Evolutionary conservation across 2,113 vertebrate species (phyloP).

Genomic region (Rhegmatorhina hoffmannsi): DNA sequence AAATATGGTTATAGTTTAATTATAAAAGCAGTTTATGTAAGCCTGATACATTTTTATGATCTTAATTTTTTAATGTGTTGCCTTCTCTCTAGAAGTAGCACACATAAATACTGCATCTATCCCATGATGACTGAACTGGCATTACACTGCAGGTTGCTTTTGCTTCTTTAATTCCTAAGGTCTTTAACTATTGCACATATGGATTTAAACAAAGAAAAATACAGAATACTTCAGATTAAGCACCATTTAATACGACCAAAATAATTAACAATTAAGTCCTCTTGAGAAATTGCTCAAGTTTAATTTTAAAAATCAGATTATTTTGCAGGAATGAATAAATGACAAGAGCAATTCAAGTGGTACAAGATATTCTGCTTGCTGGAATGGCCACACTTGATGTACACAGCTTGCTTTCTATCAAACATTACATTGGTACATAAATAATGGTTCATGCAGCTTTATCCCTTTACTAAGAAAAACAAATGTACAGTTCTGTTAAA

Average conservation of each 20-base stretch:
- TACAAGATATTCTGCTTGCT: slow-evolving; percentile 16
- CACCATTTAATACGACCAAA: slow-evolving; percentile 7
- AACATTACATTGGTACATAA: slow-evolving; percentile 32
- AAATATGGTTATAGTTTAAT: not conserved
- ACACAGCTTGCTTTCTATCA: slow-evolving; percentile 29
- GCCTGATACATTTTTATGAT: not conserved
- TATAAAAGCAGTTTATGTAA: slow-evolving; percentile 28
- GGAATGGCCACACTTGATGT: slow-evolving; percentile 62
- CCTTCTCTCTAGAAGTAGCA: slow-evolving; percentile 22
- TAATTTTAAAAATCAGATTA: slow-evolving; percentile 29
- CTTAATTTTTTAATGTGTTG: not conserved
- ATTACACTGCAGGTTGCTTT: not conserved
- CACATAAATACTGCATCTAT: slow-evolving; percentile 36
- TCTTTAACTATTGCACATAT: not conserved
- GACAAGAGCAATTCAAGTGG: slow-evolving; percentile 22
- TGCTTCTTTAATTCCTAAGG: not conserved
- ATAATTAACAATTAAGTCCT: not conserved
- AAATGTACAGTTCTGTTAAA: slow-evolving; percentile 56
- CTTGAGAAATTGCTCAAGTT: not conserved
- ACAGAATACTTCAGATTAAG: not conserved
- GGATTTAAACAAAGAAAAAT: slow-evolving; percentile 5
- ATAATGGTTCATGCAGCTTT: slow-evolving; percentile 49
- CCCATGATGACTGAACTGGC: not conserved
- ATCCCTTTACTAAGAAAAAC: slow-evolving; percentile 47
- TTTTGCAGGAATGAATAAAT: slow-evolving; percentile 29